Evolutionary conservation across 2,113 vertebrate genomes (phyloP).

Genomic region (Aramus guarauna): DNA sequence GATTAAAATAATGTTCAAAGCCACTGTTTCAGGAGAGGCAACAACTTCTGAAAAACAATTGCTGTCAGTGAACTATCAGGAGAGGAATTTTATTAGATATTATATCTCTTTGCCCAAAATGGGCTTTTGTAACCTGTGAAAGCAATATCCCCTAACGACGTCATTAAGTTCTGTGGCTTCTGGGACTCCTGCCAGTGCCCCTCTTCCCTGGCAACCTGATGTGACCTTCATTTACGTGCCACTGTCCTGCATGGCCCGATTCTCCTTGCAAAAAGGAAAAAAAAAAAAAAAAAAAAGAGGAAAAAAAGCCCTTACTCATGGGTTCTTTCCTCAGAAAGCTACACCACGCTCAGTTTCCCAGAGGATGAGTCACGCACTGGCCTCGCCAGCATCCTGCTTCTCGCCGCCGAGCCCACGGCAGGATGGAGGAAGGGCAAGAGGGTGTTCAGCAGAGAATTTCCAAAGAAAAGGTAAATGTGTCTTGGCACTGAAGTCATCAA

Average conservation of each 20-base stretch:
- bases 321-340: conserved; percentile 32
- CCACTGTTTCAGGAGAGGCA: background rate
- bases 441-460: background rate
- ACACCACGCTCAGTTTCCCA: background rate
- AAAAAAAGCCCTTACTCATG: background rate
- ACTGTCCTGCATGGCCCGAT: background rate
- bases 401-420: background rate
- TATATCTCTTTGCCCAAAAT: background rate
- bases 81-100: background rate
- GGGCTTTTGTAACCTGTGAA: background rate
- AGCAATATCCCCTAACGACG: background rate
- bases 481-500: background rate
- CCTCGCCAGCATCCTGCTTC: conserved; percentile 10
- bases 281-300: too few relatives aligned
- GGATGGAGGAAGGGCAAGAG: background rate
- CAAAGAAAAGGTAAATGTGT: background rate
- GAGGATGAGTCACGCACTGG: background rate
- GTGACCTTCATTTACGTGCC: background rate
- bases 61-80: background rate
- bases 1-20: background rate
- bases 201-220: background rate
- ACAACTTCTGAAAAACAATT: background rate
- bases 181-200: background rate
- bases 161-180: background rate
- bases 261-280: background rate